Percentiles rank a stretch among this genome's conserved stretches.
Conservation (phyloP, 2,113 vertebrate genomes). For the Morone chrysops region DNA sequence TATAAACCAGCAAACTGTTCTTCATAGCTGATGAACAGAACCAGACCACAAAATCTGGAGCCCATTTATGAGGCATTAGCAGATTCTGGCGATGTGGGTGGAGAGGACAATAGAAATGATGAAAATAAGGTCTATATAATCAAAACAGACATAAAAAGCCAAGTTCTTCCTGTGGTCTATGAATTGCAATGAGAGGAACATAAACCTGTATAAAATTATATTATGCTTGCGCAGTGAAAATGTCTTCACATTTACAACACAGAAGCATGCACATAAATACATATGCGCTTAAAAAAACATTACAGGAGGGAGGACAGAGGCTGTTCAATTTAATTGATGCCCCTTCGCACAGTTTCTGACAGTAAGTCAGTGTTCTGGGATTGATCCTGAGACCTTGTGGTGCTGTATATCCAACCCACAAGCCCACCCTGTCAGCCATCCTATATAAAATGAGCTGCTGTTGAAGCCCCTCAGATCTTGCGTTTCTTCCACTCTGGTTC, state of each 20-base stretch:
- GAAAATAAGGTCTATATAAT: conserved; percentile 55
- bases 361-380: conserved; percentile 13
- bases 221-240: conserved; percentile 18
- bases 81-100: conserved; percentile 49
- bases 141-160: conserved; percentile 54
- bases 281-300: conserved; percentile 5
- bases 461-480: conserved; percentile 89
- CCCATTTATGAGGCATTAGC: conserved; percentile 58
- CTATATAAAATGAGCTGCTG: not conserved
- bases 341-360: conserved; percentile 17
- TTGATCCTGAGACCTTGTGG: not conserved
- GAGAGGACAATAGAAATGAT: conserved; percentile 57
- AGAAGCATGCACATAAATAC: conserved; percentile 17
- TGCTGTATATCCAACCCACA: conserved; percentile 14
- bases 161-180: conserved; percentile 37
- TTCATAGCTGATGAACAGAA: conserved; percentile 52
- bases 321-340: conserved; percentile 25
- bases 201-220: conserved; percentile 40
- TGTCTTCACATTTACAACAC: conserved; percentile 18
- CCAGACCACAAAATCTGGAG: conserved; percentile 66
- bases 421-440: conserved; percentile 1
- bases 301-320: conserved; percentile 1
- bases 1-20: conserved; percentile 32
- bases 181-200: conserved; percentile 32
- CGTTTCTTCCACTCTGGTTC: conserved; percentile 99